Evolutionary conservation across 1,140 invertebrate species (phyloP).

Genomic region (Drosophila gunungcola): DNA sequence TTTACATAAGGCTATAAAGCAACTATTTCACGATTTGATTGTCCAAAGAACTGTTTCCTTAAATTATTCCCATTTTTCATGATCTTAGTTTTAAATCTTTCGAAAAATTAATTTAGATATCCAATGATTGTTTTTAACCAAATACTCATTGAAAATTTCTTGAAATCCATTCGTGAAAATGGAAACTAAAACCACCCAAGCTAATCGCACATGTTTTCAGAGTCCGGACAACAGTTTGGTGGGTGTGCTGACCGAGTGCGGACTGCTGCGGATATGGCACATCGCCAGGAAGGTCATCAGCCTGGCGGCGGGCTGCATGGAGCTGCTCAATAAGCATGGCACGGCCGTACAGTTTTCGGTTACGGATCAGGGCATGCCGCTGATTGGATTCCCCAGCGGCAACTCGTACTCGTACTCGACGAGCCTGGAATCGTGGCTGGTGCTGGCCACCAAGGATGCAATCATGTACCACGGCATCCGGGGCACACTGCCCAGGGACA

Average conservation of each 20-base stretch:
- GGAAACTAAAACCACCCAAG: background rate
- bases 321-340: conserved; percentile 68
- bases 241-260: conserved; percentile 77
- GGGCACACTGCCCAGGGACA: conserved; percentile 70
- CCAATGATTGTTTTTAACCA: too few relatives aligned
- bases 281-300: conserved; percentile 43
- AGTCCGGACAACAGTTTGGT: conserved; percentile 71
- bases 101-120: too few relatives aligned
- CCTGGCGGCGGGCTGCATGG: conserved; percentile 63
- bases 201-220: conserved; percentile 20
- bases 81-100: too few relatives aligned
- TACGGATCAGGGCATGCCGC: conserved; percentile 78
- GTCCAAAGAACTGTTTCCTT: too few relatives aligned
- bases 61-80: too few relatives aligned
- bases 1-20: background rate
- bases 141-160: background rate
- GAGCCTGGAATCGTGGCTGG: conserved; percentile 75
- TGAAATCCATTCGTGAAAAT: background rate
- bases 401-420: conserved; percentile 77
- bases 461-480: conserved; percentile 75
- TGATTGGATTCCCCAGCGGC: conserved; percentile 73
- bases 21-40: too few relatives aligned
- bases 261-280: conserved; percentile 75
- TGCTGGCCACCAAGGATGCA: conserved; percentile 78
- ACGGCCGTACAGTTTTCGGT: conserved; percentile 66